Conservation (phyloP, 2,113 vertebrate genomes). For the Lepisosteus oculatus region DNA sequence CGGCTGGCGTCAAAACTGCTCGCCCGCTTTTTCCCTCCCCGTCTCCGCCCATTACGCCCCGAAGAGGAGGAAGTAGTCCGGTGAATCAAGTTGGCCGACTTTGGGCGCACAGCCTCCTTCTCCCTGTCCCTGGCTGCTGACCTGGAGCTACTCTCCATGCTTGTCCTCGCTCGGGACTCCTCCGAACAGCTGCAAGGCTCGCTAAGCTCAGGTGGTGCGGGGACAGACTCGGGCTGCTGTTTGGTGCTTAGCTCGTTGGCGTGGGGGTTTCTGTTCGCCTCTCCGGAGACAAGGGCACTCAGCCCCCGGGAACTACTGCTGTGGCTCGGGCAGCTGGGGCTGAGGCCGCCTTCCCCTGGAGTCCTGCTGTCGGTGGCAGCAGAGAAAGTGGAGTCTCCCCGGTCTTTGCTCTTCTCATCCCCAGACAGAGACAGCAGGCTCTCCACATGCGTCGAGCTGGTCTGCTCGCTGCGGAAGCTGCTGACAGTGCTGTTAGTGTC, state of each 20-base stretch:
- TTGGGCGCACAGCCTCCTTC: conserved; percentile 66
- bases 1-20: conserved; percentile 96
- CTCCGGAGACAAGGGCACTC: conserved; percentile 77
- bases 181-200: conserved; percentile 35
- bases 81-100: conserved; percentile 77
- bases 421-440: conserved; percentile 83
- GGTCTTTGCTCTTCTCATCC: conserved; percentile 62
- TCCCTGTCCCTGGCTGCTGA: too few species aligned
- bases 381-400: conserved; percentile 60
- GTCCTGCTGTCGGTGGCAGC: conserved; percentile 69
- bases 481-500: conserved; percentile 95
- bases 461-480: conserved; percentile 93
- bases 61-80: conserved; percentile 58
- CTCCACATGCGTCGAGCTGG: conserved; percentile 93
- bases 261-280: conserved; percentile 95
- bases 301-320: conserved; percentile 54
- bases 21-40: conserved; percentile 87
- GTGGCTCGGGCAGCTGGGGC: conserved; percentile 7
- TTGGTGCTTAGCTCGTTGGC: conserved; percentile 84
- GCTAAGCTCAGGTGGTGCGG: conserved; percentile 25
- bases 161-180: conserved; percentile 23
- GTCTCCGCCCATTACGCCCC: conserved; percentile 64
- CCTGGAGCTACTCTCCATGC: background rate
- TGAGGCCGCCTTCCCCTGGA: conserved; percentile 58
- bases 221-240: conserved; percentile 38